These are phyloP conservation scores for Tokudaia tokunoshimensis DNA, from an alignment of 2,797 vertebrate species.

Conservation along the genomic window DNA sequence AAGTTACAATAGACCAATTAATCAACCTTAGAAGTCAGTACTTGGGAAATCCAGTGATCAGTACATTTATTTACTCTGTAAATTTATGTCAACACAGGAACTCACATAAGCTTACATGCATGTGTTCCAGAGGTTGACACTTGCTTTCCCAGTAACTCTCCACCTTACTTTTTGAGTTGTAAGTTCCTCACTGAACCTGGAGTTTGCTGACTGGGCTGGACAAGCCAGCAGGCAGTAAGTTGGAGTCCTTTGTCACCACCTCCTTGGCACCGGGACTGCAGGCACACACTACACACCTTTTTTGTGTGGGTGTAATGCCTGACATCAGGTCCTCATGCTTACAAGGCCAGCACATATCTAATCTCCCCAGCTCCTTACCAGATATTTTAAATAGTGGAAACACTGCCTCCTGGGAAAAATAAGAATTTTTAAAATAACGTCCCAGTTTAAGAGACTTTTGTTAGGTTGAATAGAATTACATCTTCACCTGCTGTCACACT, in stretches of 20 bases:
- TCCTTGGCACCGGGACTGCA: background rate
- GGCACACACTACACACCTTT: background rate
- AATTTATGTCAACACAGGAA: background rate
- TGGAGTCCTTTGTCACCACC: background rate
- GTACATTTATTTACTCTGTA: conserved; percentile 56
- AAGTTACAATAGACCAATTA: conserved; percentile 10
- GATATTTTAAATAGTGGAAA: conserved; percentile 38
- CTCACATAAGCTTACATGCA: conserved; percentile 17
- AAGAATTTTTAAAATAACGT: conserved; percentile 35
- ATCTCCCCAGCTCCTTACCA: background rate
- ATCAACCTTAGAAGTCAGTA: background rate
- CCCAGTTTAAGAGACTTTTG: conserved; percentile 25
- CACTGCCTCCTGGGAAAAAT: background rate
- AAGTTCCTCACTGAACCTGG: background rate
- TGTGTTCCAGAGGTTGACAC: background rate
- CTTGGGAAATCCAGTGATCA: background rate
- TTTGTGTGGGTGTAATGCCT: background rate
- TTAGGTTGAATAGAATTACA: conserved; percentile 49
- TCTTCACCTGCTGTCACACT: conserved; percentile 28
- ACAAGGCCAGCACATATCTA: background rate
- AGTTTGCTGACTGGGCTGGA: background rate
- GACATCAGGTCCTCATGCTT: background rate
- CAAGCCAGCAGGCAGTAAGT: background rate
- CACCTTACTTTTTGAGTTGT: background rate
- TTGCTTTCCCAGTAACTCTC: background rate